A percentile compares a stretch with the other conserved stretches of the same genome.
These are phyloP conservation scores for Loris lydekkerianus DNA, from an alignment of 2,797 vertebrate genomes.

Conservation along the genomic window DNA sequence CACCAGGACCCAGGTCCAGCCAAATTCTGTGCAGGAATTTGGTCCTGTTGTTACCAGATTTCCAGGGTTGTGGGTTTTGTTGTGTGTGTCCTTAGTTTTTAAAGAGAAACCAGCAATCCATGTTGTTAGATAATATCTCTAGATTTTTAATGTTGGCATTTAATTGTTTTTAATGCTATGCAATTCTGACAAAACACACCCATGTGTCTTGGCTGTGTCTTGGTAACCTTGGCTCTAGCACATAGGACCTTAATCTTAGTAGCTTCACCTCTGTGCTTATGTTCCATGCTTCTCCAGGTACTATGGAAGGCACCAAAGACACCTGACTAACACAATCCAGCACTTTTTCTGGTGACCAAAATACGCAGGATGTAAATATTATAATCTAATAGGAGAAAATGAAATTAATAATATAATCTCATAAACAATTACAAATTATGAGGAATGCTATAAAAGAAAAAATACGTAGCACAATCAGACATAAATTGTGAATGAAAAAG, in stretches of 20 bases:
- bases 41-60: neutral
- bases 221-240: neutral
- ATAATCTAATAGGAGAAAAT: neutral
- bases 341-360: neutral
- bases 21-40: neutral
- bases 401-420: neutral
- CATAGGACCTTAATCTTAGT: neutral
- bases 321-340: neutral
- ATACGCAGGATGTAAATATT: neutral
- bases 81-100: neutral
- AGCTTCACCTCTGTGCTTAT: neutral
- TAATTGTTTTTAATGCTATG: neutral
- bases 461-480: neutral
- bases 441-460: neutral
- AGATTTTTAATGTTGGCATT: neutral
- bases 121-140: neutral
- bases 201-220: neutral
- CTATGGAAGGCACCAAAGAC: neutral
- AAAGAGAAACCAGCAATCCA: slow-evolving; percentile 21
- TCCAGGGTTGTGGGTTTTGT: neutral
- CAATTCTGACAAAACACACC: neutral
- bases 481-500: neutral
- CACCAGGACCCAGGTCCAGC: neutral
- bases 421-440: neutral
- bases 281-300: neutral